Evolutionary conservation across 2,113 vertebrate genomes (phyloP), one percentile per base, ranked within the genome.

Genomic region (Hassar affinis): DNA sequence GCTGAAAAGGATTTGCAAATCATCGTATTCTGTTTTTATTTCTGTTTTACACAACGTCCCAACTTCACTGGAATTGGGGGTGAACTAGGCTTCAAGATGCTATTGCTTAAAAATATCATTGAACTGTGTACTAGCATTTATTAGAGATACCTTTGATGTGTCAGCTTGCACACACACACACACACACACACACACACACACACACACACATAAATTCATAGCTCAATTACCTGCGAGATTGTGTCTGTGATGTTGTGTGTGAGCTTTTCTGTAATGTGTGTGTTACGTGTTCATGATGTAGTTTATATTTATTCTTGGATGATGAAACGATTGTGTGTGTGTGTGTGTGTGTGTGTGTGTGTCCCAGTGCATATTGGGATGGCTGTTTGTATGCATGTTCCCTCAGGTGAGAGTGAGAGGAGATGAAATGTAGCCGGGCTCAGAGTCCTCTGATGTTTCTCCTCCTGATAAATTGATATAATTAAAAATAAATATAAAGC

Each of bases 381-480:
- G 82, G 74, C 85, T 88, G 85, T 86, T 88, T 88, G 87, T 86
- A 80, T 83, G 85, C 81, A 83, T 85, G 84, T 88, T 88, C 92
- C 92, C 93, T 88, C 92, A 93, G 93, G 93, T 94, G 88, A 93
- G 92, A 92, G 90, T 75, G 79, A 89, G 86, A 91, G 90, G 92
- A 94, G 93, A 93, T 91, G 90, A 90, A 92, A 91, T 93, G 88
- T 90, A 92, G 92, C 91, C 90, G 91, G 89, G 91, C 92, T 92
- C 90, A 90, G 90, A 91, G 93, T 93, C 92, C 90, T 93, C 91
- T 92, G 91, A 93, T 92, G 87, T 88, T 88, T 83, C 85, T 75
- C 91, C 93, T 93, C 93, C 92, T 93, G 93, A 92, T 94, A 93
- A 93, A 94, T 90, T 93, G 92, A 94, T 94, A 93, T 92, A 92